Base-by-base conservation (phyloP, 2,888 invertebrate species). In the Hoplodrina blanda region DNA sequence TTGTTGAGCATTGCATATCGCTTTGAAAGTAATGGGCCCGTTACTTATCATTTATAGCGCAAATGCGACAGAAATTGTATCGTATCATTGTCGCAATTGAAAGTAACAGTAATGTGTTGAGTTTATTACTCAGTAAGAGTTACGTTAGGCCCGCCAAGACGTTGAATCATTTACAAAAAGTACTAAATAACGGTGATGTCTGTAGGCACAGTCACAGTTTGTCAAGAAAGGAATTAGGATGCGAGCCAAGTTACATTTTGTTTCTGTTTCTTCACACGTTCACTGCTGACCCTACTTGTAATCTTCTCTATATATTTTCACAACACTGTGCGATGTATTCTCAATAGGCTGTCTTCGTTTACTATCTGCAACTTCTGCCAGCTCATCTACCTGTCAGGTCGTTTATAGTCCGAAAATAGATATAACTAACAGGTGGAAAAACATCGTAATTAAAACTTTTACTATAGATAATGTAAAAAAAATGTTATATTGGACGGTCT, bases 121-220 rank as follows among this genome's bases (percentile, higher is more conserved):
- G 53, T 69, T 79, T 79, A 79, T 79, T 53, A 50, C 56, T 54
- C 11, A 49, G 55, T 41, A 17, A 54, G 59, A 79, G 60, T 70
- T 62, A 62, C 30, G 44, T 49, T 54, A 57, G 53, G 44, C n/a
- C 33, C 15, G 54, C 13, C 50, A 50, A 67, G 33, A 30, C 19
- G 53, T 60, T 66, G 54, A 50, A 50, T 37, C 33, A 72, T 37
- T 52, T 15, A 53, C 44, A 52, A 73, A 72, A 59, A 11, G 41
- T 10, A 52, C 19, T 60, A 44, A 64, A 25, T 56, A 30, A 53
- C 25, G 10, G 15, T 15, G 4, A 13, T 25, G 15, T 5, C 17
- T 30, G 19, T n/a, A 17, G 41, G 13, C 8, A 61, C 41, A 19
- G 50, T 15, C n/a, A 30, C 44, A 65, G 61, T 61, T 52, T n/a